These are phyloP conservation scores for Alligator sinensis DNA, from an alignment of 2,113 vertebrate species.

Conservation along the genomic window DNA sequence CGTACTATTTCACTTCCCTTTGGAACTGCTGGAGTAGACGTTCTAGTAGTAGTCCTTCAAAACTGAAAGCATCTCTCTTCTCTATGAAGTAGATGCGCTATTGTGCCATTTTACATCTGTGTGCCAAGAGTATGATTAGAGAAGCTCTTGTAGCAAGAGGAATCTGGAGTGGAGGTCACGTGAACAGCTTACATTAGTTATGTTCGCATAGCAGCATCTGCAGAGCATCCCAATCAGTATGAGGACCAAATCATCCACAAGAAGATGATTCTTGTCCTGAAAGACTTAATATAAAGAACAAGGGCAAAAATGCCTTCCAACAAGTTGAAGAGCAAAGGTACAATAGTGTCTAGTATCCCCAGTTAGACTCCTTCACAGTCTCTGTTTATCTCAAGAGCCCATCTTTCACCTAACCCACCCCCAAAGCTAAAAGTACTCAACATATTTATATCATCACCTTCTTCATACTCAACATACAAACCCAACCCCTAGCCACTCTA, in stretches of 20 bases:
- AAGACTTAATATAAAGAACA: not conserved
- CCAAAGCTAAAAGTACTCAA: not conserved
- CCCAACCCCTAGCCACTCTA: not conserved
- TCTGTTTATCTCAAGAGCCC: not conserved
- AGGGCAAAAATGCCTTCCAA: no score
- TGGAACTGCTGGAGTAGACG: not conserved
- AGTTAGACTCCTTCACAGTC: not conserved
- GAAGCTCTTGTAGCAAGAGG: no score
- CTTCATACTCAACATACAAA: not conserved
- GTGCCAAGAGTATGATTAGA: not conserved
- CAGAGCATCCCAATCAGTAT: not conserved
- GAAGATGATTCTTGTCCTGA: not conserved
- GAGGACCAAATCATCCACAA: not conserved
- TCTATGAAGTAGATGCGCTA: not conserved
- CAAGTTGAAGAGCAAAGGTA: no score
- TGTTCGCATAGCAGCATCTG: not conserved
- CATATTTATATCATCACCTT: not conserved
- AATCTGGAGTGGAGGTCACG: not conserved
- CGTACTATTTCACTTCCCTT: no score
- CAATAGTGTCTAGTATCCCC: no score
- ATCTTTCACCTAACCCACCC: not conserved
- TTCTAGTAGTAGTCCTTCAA: not conserved
- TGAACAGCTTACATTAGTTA: not conserved
- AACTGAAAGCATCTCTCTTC: not conserved
- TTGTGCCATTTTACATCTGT: not conserved